Base-by-base conservation (phyloP, 1,140 invertebrate genomes). In the Cotesia glomerata region DNA sequence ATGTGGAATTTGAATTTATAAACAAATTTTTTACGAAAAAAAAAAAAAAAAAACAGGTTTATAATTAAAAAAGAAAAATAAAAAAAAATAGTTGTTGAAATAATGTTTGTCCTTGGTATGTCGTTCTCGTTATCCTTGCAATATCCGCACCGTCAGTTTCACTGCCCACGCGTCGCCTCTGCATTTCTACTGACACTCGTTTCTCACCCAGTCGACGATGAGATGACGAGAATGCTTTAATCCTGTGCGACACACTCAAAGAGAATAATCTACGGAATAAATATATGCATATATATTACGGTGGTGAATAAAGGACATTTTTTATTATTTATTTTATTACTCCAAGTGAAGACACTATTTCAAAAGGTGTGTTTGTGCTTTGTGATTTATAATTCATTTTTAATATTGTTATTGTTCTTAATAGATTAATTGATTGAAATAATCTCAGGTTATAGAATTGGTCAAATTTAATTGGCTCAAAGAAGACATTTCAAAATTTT, bases 111-210 rank as follows among this genome's bases (percentile, higher is more conserved):
- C 59, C 69, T 71, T 71, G 58, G 61, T 26, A 71, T 49, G 26
- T 61, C 54, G 36, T 63, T 7, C 69, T 63, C 51, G 69, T 63
- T 71, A 62, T 51, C 34, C 32, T 49, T 26, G 39, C 61, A 63
- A 63, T 63, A 63, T 63, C 59, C 69, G 62, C 18, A 56, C 65
- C 13, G 52, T 68, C 26, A 58, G 32, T 49, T 59, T 56, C 39
- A 69, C 67, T 69, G 49, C 59, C 69, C 69, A 71, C 69, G 69
- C 69, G 69, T 71, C 56, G 56, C 51, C 36, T 34, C 56, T 18
- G 9, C 8, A 59, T 59, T 59, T 54, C 16, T 5, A 14, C n/a
- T 16, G 13, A n/a, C 52, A 14, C n/a, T 16, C 11, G 52, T 45
- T 45, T 45, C 39, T 45, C 13, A 32, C 32, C 59, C 18, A 35